A percentile compares a stretch with the other conserved stretches of the same genome.
Conservation (phyloP, 2,888 invertebrate genomes). For the Atethmia centrago region DNA sequence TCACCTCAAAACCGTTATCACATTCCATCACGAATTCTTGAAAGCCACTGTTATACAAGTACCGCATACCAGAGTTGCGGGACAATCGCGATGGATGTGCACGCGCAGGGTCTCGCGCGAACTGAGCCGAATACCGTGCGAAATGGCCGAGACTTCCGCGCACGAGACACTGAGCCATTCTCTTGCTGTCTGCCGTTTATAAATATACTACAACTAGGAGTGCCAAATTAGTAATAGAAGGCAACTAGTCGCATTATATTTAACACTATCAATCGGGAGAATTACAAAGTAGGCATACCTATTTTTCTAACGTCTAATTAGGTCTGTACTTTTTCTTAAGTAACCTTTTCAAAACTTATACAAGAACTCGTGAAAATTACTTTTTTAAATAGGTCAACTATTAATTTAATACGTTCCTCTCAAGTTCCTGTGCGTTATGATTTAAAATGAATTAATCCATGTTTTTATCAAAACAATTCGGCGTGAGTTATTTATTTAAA, state of each 20-base stretch:
- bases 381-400: neutral
- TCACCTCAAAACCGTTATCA: conserved; percentile 87
- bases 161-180: conserved; percentile 82
- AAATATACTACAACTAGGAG: conserved; percentile 82
- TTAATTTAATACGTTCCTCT: neutral
- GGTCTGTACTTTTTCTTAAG: neutral
- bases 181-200: conserved; percentile 80
- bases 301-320: neutral
- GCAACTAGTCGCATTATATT: conserved; percentile 74
- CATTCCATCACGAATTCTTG: conserved; percentile 86
- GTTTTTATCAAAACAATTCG: neutral
- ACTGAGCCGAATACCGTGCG: conserved; percentile 68
- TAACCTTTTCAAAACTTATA: neutral
- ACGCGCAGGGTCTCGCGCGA: conserved; percentile 67
- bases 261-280: conserved; percentile 52
- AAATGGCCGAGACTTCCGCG: conserved; percentile 74
- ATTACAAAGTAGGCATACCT: conserved; percentile 7
- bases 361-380: neutral
- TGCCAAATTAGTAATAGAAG: conserved; percentile 80
- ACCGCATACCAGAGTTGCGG: conserved; percentile 76
- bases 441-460: neutral
- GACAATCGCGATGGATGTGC: conserved; percentile 59
- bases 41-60: conserved; percentile 78
- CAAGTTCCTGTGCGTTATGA: neutral
- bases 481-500: neutral